phyloP scores from a whole-genome alignment of 2,797 vertebrate species.

The Coilia nasus region DNA sequence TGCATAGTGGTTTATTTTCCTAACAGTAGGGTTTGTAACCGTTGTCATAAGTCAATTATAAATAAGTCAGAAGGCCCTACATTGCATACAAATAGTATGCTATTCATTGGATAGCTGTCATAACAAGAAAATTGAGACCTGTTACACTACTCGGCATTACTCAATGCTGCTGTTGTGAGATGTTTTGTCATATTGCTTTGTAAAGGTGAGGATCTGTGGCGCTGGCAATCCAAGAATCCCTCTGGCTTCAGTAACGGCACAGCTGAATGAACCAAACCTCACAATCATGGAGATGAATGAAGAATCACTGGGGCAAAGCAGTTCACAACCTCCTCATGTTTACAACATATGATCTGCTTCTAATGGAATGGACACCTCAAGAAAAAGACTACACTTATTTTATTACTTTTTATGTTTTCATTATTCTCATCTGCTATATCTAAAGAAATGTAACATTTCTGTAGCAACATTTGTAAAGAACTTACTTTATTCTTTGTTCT shows the following conservation, averaged over 20 bases:
- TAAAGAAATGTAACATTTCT: background rate
- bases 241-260: slow-evolving; percentile 77
- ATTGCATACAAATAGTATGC: background rate
- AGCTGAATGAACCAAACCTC: slow-evolving; percentile 14
- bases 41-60: background rate
- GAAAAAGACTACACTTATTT: slow-evolving; percentile 40
- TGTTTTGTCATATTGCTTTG: slow-evolving; percentile 28
- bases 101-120: background rate
- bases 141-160: no score
- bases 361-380: slow-evolving; percentile 46
- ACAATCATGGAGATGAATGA: slow-evolving; percentile 23
- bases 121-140: background rate
- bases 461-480: background rate
- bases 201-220: slow-evolving; percentile 93
- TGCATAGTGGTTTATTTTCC: background rate
- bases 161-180: background rate
- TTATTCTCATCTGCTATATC: background rate
- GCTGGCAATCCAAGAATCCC: slow-evolving; percentile 95
- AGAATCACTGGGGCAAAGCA: slow-evolving; percentile 52
- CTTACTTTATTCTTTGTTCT: background rate
- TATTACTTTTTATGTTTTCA: slow-evolving; percentile 21
- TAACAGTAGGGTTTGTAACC: background rate
- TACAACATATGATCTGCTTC: slow-evolving; percentile 33
- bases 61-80: background rate
- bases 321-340: slow-evolving; percentile 48